Percentiles rank a stretch among this genome's conserved stretches.
phyloP scores from a whole-genome alignment of 2,797 vertebrate genomes.

The Anolis apletophallus region DNA sequence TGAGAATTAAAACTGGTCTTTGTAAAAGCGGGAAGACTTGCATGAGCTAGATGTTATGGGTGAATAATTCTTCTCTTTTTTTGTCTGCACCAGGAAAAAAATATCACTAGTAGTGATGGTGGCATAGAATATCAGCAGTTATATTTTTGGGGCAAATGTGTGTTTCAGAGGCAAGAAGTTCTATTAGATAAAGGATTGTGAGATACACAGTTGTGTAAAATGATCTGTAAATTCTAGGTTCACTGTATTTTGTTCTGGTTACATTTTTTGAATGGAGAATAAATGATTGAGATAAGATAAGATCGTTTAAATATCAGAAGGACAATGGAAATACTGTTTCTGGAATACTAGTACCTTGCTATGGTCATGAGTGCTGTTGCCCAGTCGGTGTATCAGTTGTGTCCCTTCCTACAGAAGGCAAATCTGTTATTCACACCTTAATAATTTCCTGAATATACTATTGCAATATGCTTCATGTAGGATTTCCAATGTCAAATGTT shows the following conservation, averaged over 20 bases:
- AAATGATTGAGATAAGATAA: neutral
- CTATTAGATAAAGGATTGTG: neutral
- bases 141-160: neutral
- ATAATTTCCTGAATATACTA: too few species aligned
- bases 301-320: neutral
- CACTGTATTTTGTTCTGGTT: neutral
- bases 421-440: too few species aligned
- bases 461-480: too few species aligned
- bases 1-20: neutral
- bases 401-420: too few species aligned
- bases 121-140: neutral
- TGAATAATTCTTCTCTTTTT: neutral
- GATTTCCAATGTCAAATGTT: too few species aligned
- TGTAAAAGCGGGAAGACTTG: neutral
- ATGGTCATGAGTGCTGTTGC: too few species aligned
- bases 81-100: neutral
- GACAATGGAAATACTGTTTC: too few species aligned
- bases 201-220: neutral
- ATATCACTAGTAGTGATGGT: neutral
- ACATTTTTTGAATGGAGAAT: neutral
- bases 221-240: neutral
- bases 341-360: too few species aligned
- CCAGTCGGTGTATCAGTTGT: too few species aligned
- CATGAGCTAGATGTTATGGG: neutral
- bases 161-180: neutral